Percentiles rank a stretch among this genome's conserved stretches.
Conservation (phyloP, 2,113 vertebrate species). For the Gopherus flavomarginatus region DNA sequence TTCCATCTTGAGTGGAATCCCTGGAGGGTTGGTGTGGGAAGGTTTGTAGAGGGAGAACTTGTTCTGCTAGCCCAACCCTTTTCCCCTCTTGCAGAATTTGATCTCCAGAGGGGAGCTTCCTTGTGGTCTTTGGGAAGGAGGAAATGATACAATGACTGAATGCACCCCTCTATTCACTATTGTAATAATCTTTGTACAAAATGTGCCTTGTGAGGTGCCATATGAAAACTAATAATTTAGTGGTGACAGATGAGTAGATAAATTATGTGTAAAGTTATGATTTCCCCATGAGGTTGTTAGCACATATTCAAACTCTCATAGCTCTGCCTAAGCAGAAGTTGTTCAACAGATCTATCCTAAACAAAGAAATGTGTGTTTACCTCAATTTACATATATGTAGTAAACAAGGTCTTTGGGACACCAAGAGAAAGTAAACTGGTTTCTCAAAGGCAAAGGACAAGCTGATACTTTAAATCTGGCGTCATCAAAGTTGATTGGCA, state of each 20-base stretch:
- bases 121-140: not conserved
- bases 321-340: not conserved
- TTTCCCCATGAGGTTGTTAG: not conserved
- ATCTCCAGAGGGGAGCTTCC: not conserved
- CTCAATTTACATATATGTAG: not conserved
- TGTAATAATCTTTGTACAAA: not conserved
- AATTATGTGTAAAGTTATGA: not conserved
- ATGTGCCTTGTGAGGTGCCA: not conserved
- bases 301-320: not conserved
- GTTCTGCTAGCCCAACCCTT: not conserved
- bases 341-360: not conserved
- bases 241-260: not conserved
- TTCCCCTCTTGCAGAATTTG: not conserved
- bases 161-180: not conserved
- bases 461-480: not conserved
- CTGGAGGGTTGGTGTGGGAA: not conserved
- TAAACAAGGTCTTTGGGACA: not conserved
- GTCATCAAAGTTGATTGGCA: not conserved
- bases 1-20: not conserved
- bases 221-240: not conserved
- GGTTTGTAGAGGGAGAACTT: not conserved
- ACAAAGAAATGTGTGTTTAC: not conserved
- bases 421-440: not conserved
- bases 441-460: not conserved
- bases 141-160: not conserved